These are phyloP conservation scores for Cydia amplana DNA, from an alignment of 1,140 invertebrate species.

Conservation along the genomic window DNA sequence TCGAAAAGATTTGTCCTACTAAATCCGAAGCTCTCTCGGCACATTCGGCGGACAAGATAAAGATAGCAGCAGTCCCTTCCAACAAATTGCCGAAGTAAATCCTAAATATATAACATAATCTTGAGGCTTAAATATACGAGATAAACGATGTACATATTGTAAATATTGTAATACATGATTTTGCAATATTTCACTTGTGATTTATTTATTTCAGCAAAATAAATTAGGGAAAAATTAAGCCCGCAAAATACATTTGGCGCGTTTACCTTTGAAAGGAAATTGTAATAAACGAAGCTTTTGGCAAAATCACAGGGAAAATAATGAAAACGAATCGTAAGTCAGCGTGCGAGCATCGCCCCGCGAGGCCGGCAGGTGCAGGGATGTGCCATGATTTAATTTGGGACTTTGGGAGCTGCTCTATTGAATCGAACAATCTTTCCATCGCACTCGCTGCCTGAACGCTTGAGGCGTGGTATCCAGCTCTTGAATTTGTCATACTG, in stretches of 20 bases:
- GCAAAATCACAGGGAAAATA: constrained; percentile 49
- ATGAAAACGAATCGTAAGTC: constrained; percentile 53
- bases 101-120: constrained; percentile 66
- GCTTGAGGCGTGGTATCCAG: constrained; percentile 39
- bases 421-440: constrained; percentile 70
- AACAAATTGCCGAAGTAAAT: constrained; percentile 66
- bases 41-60: constrained; percentile 71
- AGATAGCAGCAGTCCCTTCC: constrained; percentile 71
- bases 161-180: neutral
- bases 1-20: constrained; percentile 73
- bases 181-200: neutral
- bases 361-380: constrained; percentile 64
- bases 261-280: constrained; percentile 26
- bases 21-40: constrained; percentile 70
- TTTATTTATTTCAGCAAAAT: neutral
- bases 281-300: constrained; percentile 31
- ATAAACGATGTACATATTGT: neutral
- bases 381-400: constrained; percentile 78
- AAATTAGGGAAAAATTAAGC: neutral
- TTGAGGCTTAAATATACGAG: neutral
- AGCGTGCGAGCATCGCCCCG: constrained; percentile 51
- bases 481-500: neutral
- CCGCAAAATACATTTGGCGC: neutral
- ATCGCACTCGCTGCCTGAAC: constrained; percentile 46
- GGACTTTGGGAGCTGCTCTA: constrained; percentile 75